Conservation (phyloP, 2,113 vertebrate species). For the Anthoscopus minutus region DNA sequence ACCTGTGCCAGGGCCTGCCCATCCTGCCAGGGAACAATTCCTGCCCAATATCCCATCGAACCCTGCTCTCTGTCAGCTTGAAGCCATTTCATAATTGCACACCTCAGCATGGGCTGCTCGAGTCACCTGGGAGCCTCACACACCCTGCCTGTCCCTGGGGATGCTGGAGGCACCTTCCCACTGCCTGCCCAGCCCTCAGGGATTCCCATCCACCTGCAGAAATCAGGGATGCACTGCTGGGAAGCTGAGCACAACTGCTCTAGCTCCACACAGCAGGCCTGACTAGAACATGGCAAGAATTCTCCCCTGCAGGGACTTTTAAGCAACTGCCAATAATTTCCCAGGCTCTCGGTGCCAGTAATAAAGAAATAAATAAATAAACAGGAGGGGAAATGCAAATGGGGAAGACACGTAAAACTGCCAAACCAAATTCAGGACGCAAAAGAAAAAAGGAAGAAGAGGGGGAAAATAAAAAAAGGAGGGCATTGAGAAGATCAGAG, state of each 20-base stretch:
- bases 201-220: not conserved
- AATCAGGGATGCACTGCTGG: not conserved
- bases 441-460: not conserved
- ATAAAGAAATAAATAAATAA: constrained; percentile 50
- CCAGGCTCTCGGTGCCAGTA: not conserved
- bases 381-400: not conserved
- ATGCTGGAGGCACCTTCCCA: not conserved
- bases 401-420: not conserved
- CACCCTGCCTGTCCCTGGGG: not conserved
- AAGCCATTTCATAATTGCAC: not conserved
- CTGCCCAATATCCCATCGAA: not conserved
- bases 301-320: constrained; percentile 27
- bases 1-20: not conserved
- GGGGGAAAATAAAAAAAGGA: not conserved
- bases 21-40: fast-evolving
- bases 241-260: constrained; percentile 31
- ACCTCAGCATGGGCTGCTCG: not conserved
- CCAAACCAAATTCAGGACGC: constrained; percentile 10
- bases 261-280: constrained; percentile 8
- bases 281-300: constrained; percentile 33
- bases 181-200: not conserved
- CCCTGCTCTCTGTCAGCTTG: not conserved
- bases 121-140: not conserved
- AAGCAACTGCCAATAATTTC: constrained; percentile 55
- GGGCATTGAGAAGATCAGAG: not conserved